Base-by-base conservation (phyloP, 2,113 vertebrate species). In the Hydrolagus affinis region DNA sequence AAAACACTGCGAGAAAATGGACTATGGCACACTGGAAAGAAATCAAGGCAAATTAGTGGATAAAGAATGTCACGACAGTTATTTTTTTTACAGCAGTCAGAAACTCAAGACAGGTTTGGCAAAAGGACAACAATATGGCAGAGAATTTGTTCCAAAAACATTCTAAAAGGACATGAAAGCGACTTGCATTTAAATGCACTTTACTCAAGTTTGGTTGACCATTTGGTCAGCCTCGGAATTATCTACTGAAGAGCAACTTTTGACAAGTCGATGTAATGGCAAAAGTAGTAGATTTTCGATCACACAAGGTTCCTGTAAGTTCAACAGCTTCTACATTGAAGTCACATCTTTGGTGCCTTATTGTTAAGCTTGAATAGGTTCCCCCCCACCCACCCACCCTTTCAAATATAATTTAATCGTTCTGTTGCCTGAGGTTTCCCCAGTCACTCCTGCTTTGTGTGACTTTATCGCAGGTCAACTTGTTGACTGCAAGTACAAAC, bases 1-100 rank as follows among this genome's bases (percentile, higher is more conserved):
- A 15, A 87, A 90, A 91, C 90, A 92, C 90, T 88, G 90, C 86
- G 44, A 87, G 89, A 85, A 87, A 56, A 62, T 57, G 86, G 89
- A 6, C 77, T 85, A 88, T 85, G 91, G 89, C 89, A 91, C 91
- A 88, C 88, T 76, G 70, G 89, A 86, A 85, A 86, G 56, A 71
- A 87, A 77, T 62, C 57, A 25, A 85, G 74, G 78, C 85, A 86
- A 73, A 87, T 86, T 86, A 87, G 71, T 88, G 87, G 86, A 87
- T 83, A 88, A 88, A 87, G 85, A 80, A 15, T 30, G 85, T 59
- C 69, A 90, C 89, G 77, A 78, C 87, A 88, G 87, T 30, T 32
- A 85, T 80, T 85, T 0, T 14, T 62, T 21, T 73, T 70, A 83
- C 87, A 69, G 23, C 32, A 86, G 10, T 66, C n/a, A 85, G 66